phyloP scores from a whole-genome alignment of 2,113 vertebrate genomes.

The Cricetomys ansorgei region DNA sequence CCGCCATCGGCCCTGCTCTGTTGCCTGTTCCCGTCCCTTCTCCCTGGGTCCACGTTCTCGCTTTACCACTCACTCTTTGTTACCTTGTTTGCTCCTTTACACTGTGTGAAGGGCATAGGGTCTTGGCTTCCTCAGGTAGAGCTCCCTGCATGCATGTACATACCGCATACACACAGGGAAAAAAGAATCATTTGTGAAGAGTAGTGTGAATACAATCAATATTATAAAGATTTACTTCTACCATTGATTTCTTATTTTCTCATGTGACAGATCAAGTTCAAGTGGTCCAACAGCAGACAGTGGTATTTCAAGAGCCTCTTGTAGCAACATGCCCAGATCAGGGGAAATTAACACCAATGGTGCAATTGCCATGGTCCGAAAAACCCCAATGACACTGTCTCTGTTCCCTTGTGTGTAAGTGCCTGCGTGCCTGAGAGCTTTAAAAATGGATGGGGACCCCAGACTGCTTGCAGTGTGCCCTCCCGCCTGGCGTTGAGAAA shows the following conservation, averaged over 20 bases:
- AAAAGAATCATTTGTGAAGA: not conserved
- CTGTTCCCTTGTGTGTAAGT: not conserved
- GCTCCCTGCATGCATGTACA: not conserved
- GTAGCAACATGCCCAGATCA: not conserved
- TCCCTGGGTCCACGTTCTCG: too few relatives aligned
- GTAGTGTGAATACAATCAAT: not conserved
- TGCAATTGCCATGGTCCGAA: not conserved
- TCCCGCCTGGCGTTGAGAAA: not conserved
- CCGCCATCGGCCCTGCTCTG: too few relatives aligned
- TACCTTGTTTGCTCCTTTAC: not conserved
- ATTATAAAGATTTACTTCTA: not conserved
- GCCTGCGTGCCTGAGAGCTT: not conserved
- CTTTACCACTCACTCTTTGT: not conserved
- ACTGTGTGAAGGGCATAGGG: fast-evolving
- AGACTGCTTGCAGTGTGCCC: not conserved
- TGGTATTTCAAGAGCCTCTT: not conserved
- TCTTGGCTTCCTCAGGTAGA: too few relatives aligned
- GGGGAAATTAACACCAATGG: fast-evolving
- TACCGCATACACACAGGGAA: not conserved
- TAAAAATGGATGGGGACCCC: not conserved
- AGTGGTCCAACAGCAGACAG: not conserved
- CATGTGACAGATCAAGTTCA: not conserved
- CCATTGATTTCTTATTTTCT: not conserved
- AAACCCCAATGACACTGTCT: not conserved
- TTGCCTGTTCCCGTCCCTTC: not conserved